These are phyloP conservation scores for Tyrannus savana DNA, from an alignment of 2,113 vertebrate genomes.

Conservation along the genomic window DNA sequence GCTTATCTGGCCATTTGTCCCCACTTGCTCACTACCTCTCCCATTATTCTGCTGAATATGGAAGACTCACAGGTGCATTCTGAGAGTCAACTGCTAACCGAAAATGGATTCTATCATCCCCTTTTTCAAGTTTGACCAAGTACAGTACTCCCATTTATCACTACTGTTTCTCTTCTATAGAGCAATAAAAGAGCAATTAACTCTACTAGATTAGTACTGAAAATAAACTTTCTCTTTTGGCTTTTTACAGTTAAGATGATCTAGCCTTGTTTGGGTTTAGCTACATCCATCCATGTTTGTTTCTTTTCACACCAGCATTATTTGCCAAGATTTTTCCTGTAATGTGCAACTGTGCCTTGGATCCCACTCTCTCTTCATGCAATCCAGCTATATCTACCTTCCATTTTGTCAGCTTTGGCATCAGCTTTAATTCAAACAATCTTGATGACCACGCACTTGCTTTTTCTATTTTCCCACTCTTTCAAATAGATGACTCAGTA, in stretches of 20 bases:
- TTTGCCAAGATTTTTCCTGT: not conserved
- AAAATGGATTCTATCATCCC: not conserved
- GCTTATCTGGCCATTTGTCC: not conserved
- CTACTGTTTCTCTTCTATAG: not conserved
- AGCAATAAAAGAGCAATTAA: not conserved
- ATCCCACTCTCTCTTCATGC: not conserved
- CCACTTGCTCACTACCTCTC: not conserved
- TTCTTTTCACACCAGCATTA: not conserved
- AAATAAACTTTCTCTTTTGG: not conserved
- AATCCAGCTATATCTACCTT: not conserved
- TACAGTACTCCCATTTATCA: not conserved
- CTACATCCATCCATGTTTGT: not conserved
- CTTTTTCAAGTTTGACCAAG: not conserved
- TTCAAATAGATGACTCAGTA: not conserved
- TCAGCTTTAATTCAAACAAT: not conserved
- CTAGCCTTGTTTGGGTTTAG: not conserved
- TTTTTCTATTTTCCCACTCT: not conserved
- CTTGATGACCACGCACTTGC: not conserved
- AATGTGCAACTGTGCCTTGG: not conserved
- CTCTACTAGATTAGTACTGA: not conserved
- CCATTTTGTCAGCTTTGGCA: not conserved
- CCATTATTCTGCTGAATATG: not conserved
- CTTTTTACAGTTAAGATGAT: not conserved
- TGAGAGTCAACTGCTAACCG: not conserved
- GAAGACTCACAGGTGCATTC: not conserved